Conservation (phyloP, 2,888 invertebrate species). For the Andrena camellia region DNA sequence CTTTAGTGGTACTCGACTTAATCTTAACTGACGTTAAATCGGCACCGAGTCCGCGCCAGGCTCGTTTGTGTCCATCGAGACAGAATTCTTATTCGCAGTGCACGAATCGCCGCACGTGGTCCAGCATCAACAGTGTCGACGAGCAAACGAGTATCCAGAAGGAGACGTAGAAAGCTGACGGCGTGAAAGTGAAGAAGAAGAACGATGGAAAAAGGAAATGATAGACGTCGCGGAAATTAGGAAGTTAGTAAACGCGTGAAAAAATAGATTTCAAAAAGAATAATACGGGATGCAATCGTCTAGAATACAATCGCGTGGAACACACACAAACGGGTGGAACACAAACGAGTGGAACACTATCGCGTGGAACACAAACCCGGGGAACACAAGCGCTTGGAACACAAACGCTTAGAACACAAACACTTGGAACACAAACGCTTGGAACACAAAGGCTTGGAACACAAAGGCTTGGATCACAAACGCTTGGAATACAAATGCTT, state of each 20-base stretch:
- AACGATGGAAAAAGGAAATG: constrained; percentile 10
- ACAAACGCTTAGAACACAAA: no score
- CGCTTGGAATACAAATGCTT: no score
- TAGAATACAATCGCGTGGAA: no score
- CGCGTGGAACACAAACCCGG: no score
- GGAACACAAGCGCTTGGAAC: no score
- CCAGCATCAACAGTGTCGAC: neutral
- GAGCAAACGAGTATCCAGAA: neutral
- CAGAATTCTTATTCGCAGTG: constrained; percentile 16
- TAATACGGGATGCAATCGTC: no score
- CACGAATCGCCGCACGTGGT: constrained; percentile 14
- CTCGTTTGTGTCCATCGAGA: constrained; percentile 27
- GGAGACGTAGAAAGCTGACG: neutral
- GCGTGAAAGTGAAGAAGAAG: constrained; percentile 10
- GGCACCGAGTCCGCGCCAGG: constrained; percentile 21
- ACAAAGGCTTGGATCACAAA: no score
- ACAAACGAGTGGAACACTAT: no score
- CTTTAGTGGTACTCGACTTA: constrained; percentile 46
- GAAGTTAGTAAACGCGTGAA: neutral
- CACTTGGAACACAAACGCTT: no score
- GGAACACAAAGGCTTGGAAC: no score
- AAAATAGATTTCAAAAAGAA: neutral
- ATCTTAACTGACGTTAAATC: constrained; percentile 62
- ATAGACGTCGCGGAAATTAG: neutral
- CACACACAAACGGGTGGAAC: no score